phyloP scores from a whole-genome alignment of 2,888 invertebrate genomes.

The Lacanobia oleracea region DNA sequence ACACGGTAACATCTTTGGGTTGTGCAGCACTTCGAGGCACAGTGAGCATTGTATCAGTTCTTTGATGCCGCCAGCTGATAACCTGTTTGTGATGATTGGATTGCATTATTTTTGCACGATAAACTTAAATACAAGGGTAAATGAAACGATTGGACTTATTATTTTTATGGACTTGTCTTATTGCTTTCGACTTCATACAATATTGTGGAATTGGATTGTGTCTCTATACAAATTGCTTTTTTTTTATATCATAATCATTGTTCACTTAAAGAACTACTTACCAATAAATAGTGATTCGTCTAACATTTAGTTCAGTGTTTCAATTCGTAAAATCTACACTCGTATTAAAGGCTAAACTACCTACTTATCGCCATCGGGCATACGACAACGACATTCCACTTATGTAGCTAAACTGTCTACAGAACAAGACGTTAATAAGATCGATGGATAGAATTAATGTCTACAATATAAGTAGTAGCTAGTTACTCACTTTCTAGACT shows the following conservation, averaged over 20 bases:
- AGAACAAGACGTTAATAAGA: conserved; percentile 54
- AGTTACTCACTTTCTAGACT: conserved; percentile 78
- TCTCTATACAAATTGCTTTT: neutral
- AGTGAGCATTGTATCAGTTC: conserved; percentile 91
- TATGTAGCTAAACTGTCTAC: conserved; percentile 39
- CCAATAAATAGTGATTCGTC: neutral
- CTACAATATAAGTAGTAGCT: conserved; percentile 45
- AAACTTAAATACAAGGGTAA: conserved; percentile 26
- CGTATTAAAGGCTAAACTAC: conserved; percentile 1
- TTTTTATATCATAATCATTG: conserved; percentile 1
- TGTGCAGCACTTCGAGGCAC: conserved; percentile 89
- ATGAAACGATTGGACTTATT: conserved; percentile 43
- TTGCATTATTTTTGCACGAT: conserved; percentile 41
- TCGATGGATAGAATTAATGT: conserved; percentile 63
- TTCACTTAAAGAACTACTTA: too few species aligned
- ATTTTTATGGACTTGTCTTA: conserved; percentile 37
- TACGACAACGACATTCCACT: conserved; percentile 42
- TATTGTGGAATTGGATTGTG: neutral
- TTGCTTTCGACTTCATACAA: conserved; percentile 25
- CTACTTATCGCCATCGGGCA: conserved; percentile 32
- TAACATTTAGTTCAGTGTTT: conserved; percentile 10
- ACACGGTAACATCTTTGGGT: conserved; percentile 92
- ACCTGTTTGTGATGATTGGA: conserved; percentile 63
- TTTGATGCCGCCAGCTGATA: conserved; percentile 88
- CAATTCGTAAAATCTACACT: conserved; percentile 8